Base-by-base conservation (phyloP, 2,797 vertebrate species). In the Myiothlypis coronata region DNA sequence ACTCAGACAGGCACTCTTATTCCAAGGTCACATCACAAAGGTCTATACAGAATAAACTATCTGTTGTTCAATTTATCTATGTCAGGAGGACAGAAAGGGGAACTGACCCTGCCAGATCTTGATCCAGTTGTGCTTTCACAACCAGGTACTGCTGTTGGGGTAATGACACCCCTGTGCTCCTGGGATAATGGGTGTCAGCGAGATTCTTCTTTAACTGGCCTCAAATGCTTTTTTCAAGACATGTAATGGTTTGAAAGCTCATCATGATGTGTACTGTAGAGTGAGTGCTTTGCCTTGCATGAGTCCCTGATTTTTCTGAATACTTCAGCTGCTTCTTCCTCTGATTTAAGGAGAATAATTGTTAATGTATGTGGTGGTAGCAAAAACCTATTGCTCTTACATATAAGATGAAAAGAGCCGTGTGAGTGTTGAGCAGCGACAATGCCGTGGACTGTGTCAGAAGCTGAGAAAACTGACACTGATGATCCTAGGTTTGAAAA, bases 241-340 rank as follows among this genome's bases (percentile, higher is more conserved):
- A 11, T 3, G 5, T 46, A 60, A 37, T 20, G 5, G 34, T 72
- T 55, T 0, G 0, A 28, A 18, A 55, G 52, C 35, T 47, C 11
- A 30, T 46, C 39, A 30, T 32, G 28, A 32, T 14, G 6, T 26
- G 46, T 79, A 47, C 35, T 63, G 28, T 32, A 18, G 19, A 83
- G 5, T 43, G 47, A 53, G 27, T 0, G 0, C 28, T 87, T 79
- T 84, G 24, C 19, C 34, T 65, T 15, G 9, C 44, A 28, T 4
- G 8, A 87, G 52, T 84, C 8, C 32, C 19, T 57, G 13, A 46
- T 46, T 83, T 67, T 76, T 55, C 39, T 39, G 32, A 87, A 13
- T 63, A 32, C 12, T 71, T 90, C 34, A 65, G 27, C 47, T 47
- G 44, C 35, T 56, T 67, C 47, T 46, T 70, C 24, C 9, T 87